These are phyloP conservation scores for Kryptolebias marmoratus DNA, from an alignment of 2,113 vertebrate species.

Conservation along the genomic window DNA sequence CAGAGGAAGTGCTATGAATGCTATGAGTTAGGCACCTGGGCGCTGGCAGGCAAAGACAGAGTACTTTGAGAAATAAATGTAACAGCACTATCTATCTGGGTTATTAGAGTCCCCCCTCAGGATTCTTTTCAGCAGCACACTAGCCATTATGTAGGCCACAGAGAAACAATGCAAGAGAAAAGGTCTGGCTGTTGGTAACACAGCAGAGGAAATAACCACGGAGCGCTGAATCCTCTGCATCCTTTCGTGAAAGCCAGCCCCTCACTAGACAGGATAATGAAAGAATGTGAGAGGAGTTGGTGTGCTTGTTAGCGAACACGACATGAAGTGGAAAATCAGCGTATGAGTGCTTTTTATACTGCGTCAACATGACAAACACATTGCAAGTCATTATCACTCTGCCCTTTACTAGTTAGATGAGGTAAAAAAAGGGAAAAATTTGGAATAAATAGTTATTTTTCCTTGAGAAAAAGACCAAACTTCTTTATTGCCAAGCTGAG, in stretches of 20 bases:
- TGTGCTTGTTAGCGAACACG: slow-evolving; percentile 29
- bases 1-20: slow-evolving; percentile 78
- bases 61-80: slow-evolving; percentile 82
- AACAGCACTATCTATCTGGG: slow-evolving; percentile 86
- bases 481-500: slow-evolving; percentile 14
- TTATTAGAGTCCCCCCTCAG: slow-evolving; percentile 84
- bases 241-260: slow-evolving; percentile 8
- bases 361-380: slow-evolving; percentile 21
- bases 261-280: slow-evolving; percentile 61
- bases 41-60: slow-evolving; percentile 81
- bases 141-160: slow-evolving; percentile 84
- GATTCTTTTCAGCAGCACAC: slow-evolving; percentile 77
- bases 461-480: slow-evolving; percentile 30
- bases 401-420: slow-evolving; percentile 13
- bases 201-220: slow-evolving; percentile 68
- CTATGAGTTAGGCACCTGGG: slow-evolving; percentile 82
- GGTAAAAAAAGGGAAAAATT: neutral
- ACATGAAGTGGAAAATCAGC: slow-evolving; percentile 42
- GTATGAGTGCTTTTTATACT: slow-evolving; percentile 34
- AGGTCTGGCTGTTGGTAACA: slow-evolving; percentile 42
- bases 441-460: slow-evolving; percentile 24
- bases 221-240: slow-evolving; percentile 33
- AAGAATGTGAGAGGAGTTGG: slow-evolving; percentile 34
- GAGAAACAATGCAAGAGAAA: slow-evolving; percentile 71
- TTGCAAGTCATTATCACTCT: slow-evolving; percentile 26